Conservation (phyloP, 37 sponge, comb jelly and placozoan species). For the Geodia barretti region DNA sequence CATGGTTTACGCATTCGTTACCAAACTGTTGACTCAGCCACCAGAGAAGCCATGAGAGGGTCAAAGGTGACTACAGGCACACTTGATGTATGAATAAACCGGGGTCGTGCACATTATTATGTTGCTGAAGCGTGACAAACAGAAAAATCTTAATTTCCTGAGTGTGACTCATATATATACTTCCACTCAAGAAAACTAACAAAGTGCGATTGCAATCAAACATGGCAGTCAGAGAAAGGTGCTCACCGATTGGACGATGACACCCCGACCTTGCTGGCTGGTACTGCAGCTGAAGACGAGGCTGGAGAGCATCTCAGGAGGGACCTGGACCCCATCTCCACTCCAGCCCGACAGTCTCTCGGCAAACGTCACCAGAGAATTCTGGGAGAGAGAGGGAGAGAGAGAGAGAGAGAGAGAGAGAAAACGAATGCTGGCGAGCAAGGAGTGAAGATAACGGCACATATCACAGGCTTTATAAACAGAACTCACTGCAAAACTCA, state of each 20-base stretch:
- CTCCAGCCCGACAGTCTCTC: constrained; percentile 45
- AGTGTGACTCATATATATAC: no score
- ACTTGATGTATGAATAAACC: no score
- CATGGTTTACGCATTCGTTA: no score
- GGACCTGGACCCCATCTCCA: constrained; percentile 38
- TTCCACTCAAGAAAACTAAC: no score
- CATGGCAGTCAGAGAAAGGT: background rate
- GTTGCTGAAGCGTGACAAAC: no score
- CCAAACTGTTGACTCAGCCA: no score
- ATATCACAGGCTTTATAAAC: background rate
- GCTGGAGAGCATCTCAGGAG: constrained; percentile 30
- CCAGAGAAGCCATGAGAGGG: no score
- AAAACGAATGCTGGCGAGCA: background rate
- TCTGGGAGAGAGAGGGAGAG: constrained; percentile 3
- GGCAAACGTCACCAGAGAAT: constrained; percentile 11
- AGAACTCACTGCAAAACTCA: background rate
- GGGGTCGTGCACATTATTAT: no score
- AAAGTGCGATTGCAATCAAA: no score
- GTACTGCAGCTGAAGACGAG: constrained; percentile 27
- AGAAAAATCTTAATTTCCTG: no score
- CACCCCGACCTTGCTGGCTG: constrained; percentile 16
- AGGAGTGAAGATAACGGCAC: no score
- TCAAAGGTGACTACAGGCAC: no score
- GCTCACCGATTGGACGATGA: constrained; percentile 40
- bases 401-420: background rate